Base-by-base conservation (phyloP, 2,888 invertebrate genomes). In the Clepsis dumicolana region DNA sequence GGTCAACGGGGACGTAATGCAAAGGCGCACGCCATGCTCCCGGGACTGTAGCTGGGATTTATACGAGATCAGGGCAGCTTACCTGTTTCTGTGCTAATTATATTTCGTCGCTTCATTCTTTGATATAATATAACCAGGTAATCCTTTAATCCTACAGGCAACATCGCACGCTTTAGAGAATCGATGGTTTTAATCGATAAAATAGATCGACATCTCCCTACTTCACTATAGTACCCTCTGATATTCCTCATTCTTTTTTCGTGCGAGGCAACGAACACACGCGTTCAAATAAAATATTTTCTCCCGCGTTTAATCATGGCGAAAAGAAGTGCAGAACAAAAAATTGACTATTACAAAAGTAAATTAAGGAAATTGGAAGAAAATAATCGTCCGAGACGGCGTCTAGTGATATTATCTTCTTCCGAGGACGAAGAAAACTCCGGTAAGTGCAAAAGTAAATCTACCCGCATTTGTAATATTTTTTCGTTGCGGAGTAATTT, bases 1-100 rank as follows among this genome's bases (percentile, higher is more conserved):
- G 57, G 35, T 57, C 57, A 35, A 57, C 54, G 18, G 54, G 54
- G 54, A 18, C 16, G 3, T 16, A 54, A 32, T 54, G 54, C 54
- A 54, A 32, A 54, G 18, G 10, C 32, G 29, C 54, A 32, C 29
- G 54, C 54, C 32, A 32, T 10, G 18, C 25, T 21, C 10, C 16
- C 3, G 10, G 48, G 32, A 1, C 16, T 12, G 14, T 50, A 50
- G 16, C 25, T n/a, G 25, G 52, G 52, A 27, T 53, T 50, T 53
- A 27, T 10, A n/a, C 16, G 16, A 27, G 52, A 14, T 53, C 27
- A n/a, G 21, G 27, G n/a, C 14, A 35, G 24, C 52, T 53, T 25
- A 27, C 52, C 27, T 53, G n/a, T 27, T 27, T 53, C 41, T 5
- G 12, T 35, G 3, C 35, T 3, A 10, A 16, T 41, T 41, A 4